phyloP scores from a whole-genome alignment of 2,797 vertebrate genomes.

The Numenius phaeopus region DNA sequence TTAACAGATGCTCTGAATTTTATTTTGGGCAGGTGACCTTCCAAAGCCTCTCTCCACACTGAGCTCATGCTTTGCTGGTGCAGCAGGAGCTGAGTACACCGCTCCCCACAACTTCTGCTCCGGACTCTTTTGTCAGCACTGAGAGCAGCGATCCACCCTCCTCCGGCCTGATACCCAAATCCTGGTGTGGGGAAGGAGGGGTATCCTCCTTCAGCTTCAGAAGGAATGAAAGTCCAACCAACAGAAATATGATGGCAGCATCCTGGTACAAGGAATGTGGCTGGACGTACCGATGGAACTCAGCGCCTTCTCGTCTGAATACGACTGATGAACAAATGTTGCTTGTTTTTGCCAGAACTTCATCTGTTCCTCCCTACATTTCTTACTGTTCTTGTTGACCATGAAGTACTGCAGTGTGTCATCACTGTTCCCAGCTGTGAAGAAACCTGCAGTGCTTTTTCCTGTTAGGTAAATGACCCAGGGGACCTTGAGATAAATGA shows the following conservation, averaged over 20 bases:
- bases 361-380: background rate
- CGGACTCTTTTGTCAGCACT: background rate
- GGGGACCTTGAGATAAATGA: background rate
- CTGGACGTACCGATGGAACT: background rate
- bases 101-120: background rate
- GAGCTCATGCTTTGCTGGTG: background rate
- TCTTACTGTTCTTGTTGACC: background rate
- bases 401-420: background rate
- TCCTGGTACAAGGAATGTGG: background rate
- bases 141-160: background rate
- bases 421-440: background rate
- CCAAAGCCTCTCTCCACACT: background rate
- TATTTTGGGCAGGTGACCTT: background rate
- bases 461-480: background rate
- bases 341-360: background rate
- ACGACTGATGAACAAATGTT: background rate
- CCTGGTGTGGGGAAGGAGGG: background rate
- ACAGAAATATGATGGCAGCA: background rate
- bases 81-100: background rate
- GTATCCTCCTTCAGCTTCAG: accelerated
- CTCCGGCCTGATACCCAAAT: background rate
- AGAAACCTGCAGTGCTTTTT: background rate
- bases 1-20: slow-evolving; percentile 6
- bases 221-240: background rate
- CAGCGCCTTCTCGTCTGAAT: background rate